Evolutionary conservation across 2,888 invertebrate species (phyloP).

Genomic region (Chrysomela aeneicollis): DNA sequence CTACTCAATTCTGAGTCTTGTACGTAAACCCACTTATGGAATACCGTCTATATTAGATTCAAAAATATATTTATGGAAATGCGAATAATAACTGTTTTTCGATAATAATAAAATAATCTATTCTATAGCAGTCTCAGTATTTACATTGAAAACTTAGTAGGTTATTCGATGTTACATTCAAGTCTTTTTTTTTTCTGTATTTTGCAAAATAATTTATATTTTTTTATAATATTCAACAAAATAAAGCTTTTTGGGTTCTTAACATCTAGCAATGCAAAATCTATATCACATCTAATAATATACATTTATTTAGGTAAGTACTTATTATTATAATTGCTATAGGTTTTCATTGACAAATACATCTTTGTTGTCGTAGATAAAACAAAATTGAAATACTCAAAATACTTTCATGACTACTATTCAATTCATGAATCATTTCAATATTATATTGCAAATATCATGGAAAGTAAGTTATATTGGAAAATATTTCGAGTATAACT

Average conservation of each 20-base stretch:
- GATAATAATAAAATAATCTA: neutral
- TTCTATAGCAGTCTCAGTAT: neutral
- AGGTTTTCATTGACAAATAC: conserved; percentile 28
- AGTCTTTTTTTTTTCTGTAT: conserved; percentile 21
- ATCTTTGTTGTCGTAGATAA: conserved; percentile 31
- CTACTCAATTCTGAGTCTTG: too few species aligned
- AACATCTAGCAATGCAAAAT: conserved; percentile 14
- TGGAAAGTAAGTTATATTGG: too few species aligned
- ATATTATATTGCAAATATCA: too few species aligned
- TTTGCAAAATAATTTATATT: neutral
- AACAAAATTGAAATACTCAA: neutral
- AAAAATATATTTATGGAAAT: too few species aligned
- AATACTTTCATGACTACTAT: too few species aligned
- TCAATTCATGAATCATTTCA: neutral
- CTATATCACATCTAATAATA: conserved; percentile 1
- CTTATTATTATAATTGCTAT: conserved; percentile 19
- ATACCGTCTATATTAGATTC: too few species aligned
- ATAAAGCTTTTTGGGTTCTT: conserved; percentile 16
- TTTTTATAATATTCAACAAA: conserved; percentile 10
- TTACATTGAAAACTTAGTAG: neutral
- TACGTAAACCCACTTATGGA: too few species aligned
- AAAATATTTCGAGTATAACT: too few species aligned
- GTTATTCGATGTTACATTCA: conserved; percentile 27
- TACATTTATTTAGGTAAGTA: conserved; percentile 2
- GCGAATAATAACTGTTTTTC: too few species aligned